Evolutionary conservation across 2,113 vertebrate species (phyloP).

Genomic region (Hystrix brachyura): DNA sequence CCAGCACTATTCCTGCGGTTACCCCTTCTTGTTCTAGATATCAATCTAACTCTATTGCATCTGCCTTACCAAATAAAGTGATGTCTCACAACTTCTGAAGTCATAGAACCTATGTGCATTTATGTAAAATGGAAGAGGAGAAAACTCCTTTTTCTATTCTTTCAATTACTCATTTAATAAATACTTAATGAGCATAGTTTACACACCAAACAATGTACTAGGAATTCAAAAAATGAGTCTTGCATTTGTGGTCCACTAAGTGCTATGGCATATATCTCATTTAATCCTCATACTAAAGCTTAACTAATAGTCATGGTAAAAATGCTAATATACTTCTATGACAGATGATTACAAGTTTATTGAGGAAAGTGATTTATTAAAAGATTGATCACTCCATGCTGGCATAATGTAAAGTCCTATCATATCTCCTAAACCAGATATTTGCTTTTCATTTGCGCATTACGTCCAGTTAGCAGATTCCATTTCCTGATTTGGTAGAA

Average conservation of each 20-base stretch:
- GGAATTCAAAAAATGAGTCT: not conserved
- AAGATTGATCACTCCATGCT: not conserved
- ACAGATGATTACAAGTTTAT: not conserved
- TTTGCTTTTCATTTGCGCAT: not conserved
- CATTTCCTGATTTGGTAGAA: not conserved
- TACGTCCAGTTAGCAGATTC: not conserved
- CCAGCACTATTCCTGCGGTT: not conserved
- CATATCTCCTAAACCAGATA: not conserved
- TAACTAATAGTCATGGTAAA: not conserved
- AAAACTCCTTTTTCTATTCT: not conserved
- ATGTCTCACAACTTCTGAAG: not conserved
- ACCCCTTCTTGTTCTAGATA: not conserved
- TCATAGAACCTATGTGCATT: not conserved
- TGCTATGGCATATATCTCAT: not conserved
- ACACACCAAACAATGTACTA: not conserved
- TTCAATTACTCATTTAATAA: conserved; percentile 21
- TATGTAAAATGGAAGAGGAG: not conserved
- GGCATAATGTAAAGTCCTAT: not conserved
- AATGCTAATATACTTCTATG: not conserved
- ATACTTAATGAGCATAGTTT: not conserved
- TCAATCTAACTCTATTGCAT: not conserved
- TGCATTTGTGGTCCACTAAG: not conserved
- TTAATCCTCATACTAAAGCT: not conserved
- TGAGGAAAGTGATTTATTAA: not conserved
- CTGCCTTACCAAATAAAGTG: not conserved